Evolutionary conservation across 1,140 invertebrate genomes (phyloP), one percentile per base, ranked within the genome.

Genomic region (Centruroides sculpturatus): DNA sequence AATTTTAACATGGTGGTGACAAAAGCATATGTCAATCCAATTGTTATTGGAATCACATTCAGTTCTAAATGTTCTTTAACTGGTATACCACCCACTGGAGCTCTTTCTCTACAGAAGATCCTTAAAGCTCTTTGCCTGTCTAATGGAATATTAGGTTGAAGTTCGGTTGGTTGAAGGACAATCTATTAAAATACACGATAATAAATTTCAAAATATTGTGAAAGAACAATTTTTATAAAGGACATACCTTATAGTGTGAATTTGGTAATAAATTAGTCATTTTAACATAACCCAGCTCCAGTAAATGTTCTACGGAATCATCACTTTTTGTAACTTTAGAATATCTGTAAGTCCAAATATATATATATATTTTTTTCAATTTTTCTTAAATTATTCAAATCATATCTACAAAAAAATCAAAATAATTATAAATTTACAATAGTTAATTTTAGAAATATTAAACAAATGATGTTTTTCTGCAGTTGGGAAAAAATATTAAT

Each of bases 21-120:
- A 74, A 99, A 97, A 71, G 95, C 92, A 74, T 95, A 93, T 0
- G 94, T 99, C 47, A 99, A 76, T 57, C 90, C 88, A 66, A 95
- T 92, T 0, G 88, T 90, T 55, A 96, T 81, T 48, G 92, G 92
- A 5, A 92, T 89, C 51, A 96, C 85, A 76, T 94, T 95, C 50
- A 95, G 91, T 76, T 97, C 93, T 73, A 99, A 95, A 76, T 98
- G 94, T 71, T 98, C 95, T 73, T 98, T 98, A 0, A 99, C 90
- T 0, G 92, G 89, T 65, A 99, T 99, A 2, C 95, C 96, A 53
- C 92, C 94, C 47, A 98, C 93, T 23, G 91, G 86, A 55, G 89
- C 87, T 66, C 87, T 86, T 74, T 94, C 90, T 48, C 89, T 77
- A 66, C 90, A 94, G 74, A 92, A 92, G 50, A 93, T 85, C 61